A percentile compares a stretch with the other conserved stretches of the same genome.
These are phyloP conservation scores for Harpalus rubripes DNA, from an alignment of 2,888 invertebrate genomes.

Conservation along the genomic window DNA sequence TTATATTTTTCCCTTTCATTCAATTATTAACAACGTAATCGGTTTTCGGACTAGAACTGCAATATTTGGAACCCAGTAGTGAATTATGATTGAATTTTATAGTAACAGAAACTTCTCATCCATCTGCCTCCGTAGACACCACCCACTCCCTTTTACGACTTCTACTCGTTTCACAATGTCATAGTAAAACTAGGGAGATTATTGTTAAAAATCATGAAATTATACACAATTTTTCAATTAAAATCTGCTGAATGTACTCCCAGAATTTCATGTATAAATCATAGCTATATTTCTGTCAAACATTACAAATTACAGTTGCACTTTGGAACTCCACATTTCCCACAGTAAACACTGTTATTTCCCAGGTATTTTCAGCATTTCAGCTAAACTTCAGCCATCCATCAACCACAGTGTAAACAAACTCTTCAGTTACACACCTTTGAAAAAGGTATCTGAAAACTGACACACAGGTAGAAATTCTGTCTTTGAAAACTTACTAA, in stretches of 20 bases:
- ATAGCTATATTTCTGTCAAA: neutral
- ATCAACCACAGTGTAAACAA: neutral
- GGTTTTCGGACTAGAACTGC: too few relatives aligned
- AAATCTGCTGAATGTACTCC: neutral
- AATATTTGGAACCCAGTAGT: too few relatives aligned
- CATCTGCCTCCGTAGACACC: too few relatives aligned
- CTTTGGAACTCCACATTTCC: neutral
- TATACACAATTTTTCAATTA: neutral
- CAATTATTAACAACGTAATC: too few relatives aligned
- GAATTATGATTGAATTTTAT: too few relatives aligned
- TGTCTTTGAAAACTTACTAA: too few relatives aligned
- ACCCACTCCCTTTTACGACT: too few relatives aligned
- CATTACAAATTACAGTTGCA: conserved; percentile 6
- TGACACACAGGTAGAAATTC: neutral
- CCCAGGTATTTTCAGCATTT: neutral
- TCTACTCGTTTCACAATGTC: too few relatives aligned
- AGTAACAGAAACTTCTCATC: too few relatives aligned
- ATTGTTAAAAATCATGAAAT: neutral
- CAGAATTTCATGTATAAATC: neutral
- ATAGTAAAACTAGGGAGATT: too few relatives aligned
- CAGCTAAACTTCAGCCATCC: neutral
- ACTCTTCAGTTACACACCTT: conserved; percentile 21
- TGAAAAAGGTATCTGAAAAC: conserved; percentile 19
- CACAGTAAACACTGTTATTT: neutral
- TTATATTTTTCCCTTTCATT: too few relatives aligned